Base-by-base conservation (phyloP, 30 jellyfish, hydroid and myxozoan species). In the Aurelia aurita region DNA sequence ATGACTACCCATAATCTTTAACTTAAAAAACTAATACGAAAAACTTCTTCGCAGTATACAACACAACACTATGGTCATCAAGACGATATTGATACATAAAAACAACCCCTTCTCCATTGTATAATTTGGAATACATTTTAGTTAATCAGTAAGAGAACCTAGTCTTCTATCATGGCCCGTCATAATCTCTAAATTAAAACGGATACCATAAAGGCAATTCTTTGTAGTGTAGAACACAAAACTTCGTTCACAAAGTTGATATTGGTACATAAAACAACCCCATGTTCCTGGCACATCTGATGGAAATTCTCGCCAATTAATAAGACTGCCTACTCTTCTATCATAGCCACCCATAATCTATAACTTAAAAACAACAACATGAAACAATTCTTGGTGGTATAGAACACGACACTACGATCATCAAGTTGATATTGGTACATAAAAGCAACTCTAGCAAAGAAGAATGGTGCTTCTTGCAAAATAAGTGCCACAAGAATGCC, bases 401-500 rank as follows among this genome's bases (percentile, higher is more conserved):
- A 81, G 69, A 81, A 81, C 15, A 81, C 59, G 43, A 81, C 43
- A 32, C 91, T 84, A 16, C 91, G 55, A 16, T 81, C 78, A 34
- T 28, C 47, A 13, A 83, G 80, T 77, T 65, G 43, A 62, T 54
- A 90, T 61, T 81, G 69, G 14, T 71, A 57, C 61, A 90, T 82
- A 34, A 90, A 65, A 0, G 79, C 80, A 29, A 90, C 74, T 31
- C 97, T 88, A 19, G 86, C 39, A 25, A 90, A 80, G 75, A 90
- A 84, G 80, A 90, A 90, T 11, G 97, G 97, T 12, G 84, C 84
- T 45, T 90, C 97, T 77, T 90, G 97, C 72, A 90, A 67, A 8
- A 82, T 27, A 15, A 90, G 64, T 28, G 97, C 86, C 12, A 90
- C 77, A 51, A 90, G 61, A 14, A 82, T 69, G 54, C 81, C 95